A percentile compares a stretch with the other conserved stretches of the same genome.
phyloP scores from a whole-genome alignment of 2,888 invertebrate genomes.

The Melanchra persicariae region DNA sequence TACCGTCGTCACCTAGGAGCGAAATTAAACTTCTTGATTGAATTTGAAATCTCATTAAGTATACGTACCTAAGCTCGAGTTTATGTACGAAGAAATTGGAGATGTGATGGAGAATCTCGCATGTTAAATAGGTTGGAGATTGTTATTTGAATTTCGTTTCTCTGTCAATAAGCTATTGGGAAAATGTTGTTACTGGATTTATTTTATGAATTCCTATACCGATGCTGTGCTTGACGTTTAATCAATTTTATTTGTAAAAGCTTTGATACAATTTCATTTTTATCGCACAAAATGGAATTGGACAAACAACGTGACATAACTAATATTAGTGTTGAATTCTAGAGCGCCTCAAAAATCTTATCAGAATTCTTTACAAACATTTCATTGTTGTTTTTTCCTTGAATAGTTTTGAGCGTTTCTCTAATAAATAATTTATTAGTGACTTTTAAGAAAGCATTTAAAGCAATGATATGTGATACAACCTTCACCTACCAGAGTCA shows the following conservation, averaged over 20 bases:
- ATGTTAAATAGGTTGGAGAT: slow-evolving; percentile 16
- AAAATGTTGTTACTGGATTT: neutral
- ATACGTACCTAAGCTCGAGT: slow-evolving; percentile 32
- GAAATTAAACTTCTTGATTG: slow-evolving; percentile 69
- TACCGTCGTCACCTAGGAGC: slow-evolving; percentile 53
- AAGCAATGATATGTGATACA: neutral
- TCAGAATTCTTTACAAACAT: neutral
- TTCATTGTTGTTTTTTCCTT: neutral
- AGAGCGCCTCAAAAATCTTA: neutral
- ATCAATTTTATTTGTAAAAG: neutral
- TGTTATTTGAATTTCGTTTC: slow-evolving; percentile 20
- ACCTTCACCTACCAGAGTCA: slow-evolving; percentile 17
- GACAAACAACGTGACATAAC: neutral
- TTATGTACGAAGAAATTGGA: slow-evolving; percentile 31
- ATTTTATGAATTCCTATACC: neutral
- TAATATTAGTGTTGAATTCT: neutral
- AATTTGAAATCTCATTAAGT: slow-evolving; percentile 71
- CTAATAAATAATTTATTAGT: slow-evolving; percentile 13
- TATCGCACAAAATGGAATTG: neutral
- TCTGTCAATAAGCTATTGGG: slow-evolving; percentile 15
- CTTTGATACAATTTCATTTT: slow-evolving; percentile 15
- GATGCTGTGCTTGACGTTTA: neutral
- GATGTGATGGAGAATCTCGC: slow-evolving; percentile 14
- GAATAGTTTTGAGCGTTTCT: neutral
- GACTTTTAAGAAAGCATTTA: slow-evolving; percentile 17